Evolutionary conservation across 2,797 vertebrate genomes (phyloP), one percentile per base, ranked within the genome.

Genomic region (Urophycis tenuis): DNA sequence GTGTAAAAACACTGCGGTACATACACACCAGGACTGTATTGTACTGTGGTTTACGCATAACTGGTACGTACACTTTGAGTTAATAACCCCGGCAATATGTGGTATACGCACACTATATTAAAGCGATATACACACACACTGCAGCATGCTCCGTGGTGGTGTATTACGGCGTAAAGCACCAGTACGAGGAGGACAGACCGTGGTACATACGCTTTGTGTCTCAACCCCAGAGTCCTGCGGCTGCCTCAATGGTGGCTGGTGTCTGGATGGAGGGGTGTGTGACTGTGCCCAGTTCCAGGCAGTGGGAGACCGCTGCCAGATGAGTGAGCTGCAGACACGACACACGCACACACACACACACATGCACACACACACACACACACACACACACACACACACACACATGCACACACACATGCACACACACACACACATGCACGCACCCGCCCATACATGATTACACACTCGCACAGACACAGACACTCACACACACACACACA

Each of bases 221-320:
- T 88, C 85, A 88, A 90, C 74, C 73, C 78, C 89, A 99, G 98
- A 94, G 90, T 93, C 94, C 73, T 99, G 98, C 75, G 93, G 94
- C 83, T 99, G 98, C 89, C 97, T 99, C 90, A 99, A 99, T 84
- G 98, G 97, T 77, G 97, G 96, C 87, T 93, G 94, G 92, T 99
- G 98, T 93, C 96, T 95, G 85, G 94, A 95, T 79, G 88, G 92
- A 33, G 96, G 95, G 87, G 91, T 90, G 83, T 99, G 98, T 93
- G 98, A 99, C 91, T 99, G 98, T 89, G 93, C 95, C 88, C 95
- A 96, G 91, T 96, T 99, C 93, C 98, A 98, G 93, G 97, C 96
- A 82, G 90, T 94, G 87, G 97, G 98, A 86, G 94, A 94, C 83
- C 95, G 96, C 86, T 99, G 98, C 91, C 97, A 98, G 92, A 97